Evolutionary conservation across 2,888 invertebrate species (phyloP).

Genomic region (Cremastobaeus sp.): DNA sequence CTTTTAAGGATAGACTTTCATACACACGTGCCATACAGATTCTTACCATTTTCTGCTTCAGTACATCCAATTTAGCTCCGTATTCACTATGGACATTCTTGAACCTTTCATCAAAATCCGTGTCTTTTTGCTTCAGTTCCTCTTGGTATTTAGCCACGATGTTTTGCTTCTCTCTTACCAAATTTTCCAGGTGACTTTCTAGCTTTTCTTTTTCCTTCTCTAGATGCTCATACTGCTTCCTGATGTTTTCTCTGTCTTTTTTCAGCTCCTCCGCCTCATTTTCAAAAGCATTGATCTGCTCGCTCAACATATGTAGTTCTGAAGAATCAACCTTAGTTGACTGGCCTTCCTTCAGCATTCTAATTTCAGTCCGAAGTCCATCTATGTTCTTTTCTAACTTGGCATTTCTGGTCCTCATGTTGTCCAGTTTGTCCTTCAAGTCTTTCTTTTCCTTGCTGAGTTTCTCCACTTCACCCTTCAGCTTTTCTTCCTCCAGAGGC

Average conservation of each 20-base stretch:
- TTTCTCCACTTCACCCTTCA: conserved; percentile 64
- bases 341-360: conserved; percentile 62
- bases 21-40: background rate
- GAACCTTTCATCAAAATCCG: conserved; percentile 69
- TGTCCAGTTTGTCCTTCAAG: conserved; percentile 68
- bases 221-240: background rate
- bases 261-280: conserved; percentile 51
- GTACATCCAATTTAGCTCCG: conserved; percentile 86
- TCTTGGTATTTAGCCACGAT: conserved; percentile 44
- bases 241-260: conserved; percentile 1
- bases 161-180: conserved; percentile 13
- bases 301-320: conserved; percentile 36
- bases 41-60: conserved; percentile 91
- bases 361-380: conserved; percentile 65
- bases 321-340: conserved; percentile 39
- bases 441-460: conserved; percentile 67
- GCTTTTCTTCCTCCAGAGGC: conserved; percentile 63
- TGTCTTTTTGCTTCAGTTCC: conserved; percentile 63
- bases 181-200: background rate
- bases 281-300: conserved; percentile 61
- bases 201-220: conserved; percentile 1
- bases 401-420: conserved; percentile 65
- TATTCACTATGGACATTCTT: conserved; percentile 83
- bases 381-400: conserved; percentile 71
- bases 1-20: too few species aligned